A percentile compares a stretch with the other conserved stretches of the same genome.
These are phyloP conservation scores for Rhaphigaster nebulosa DNA, from an alignment of 2,888 invertebrate genomes.

Conservation along the genomic window DNA sequence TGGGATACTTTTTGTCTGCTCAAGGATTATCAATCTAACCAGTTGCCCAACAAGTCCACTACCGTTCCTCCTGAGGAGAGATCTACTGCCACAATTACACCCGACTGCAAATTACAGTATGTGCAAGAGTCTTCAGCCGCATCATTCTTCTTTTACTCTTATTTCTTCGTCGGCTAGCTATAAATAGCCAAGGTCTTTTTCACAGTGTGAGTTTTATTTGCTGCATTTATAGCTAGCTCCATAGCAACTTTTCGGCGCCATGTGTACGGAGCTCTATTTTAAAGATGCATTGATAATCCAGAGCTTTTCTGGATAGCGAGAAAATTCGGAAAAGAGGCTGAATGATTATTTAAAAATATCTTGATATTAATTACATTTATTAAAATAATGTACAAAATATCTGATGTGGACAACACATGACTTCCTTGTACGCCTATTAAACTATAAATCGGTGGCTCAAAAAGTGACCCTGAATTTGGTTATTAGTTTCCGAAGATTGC, in stretches of 20 bases:
- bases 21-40: background rate
- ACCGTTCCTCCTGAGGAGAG: background rate
- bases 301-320: no score
- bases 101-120: background rate
- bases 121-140: background rate
- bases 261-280: background rate
- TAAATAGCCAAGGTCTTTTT: background rate
- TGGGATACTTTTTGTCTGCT: background rate
- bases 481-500: no score
- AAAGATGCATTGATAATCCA: no score
- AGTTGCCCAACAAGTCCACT: no score
- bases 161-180: background rate
- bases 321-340: no score
- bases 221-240: constrained; percentile 1
- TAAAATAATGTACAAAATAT: no score
- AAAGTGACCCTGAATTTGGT: no score
- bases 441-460: no score
- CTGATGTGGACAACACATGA: no score
- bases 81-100: background rate
- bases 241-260: background rate
- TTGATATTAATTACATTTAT: no score
- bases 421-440: no score
- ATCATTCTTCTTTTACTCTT: background rate
- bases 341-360: no score
- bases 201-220: background rate